Evolutionary conservation across 2,797 vertebrate species (phyloP).

Genomic region (Triplophysa bombifrons): DNA sequence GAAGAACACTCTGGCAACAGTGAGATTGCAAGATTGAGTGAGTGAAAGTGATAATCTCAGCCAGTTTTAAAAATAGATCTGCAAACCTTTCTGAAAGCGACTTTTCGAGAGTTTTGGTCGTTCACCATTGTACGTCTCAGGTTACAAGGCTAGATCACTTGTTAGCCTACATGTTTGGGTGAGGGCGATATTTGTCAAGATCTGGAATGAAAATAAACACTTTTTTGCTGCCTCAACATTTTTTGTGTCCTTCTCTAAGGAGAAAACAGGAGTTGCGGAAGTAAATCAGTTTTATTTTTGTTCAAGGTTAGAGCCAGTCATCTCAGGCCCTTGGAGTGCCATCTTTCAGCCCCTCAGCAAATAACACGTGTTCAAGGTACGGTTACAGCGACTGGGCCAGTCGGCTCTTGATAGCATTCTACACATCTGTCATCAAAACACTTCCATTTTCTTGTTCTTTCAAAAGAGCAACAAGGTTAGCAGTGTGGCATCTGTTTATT

Average conservation of each 20-base stretch:
- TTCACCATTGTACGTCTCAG: neutral
- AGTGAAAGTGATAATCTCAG: slow-evolving; percentile 44
- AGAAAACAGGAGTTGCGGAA: slow-evolving; percentile 62
- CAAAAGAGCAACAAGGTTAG: neutral
- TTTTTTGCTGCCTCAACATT: slow-evolving; percentile 62
- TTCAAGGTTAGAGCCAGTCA: slow-evolving; percentile 71
- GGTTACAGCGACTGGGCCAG: slow-evolving; percentile 63
- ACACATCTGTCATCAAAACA: slow-evolving; percentile 69
- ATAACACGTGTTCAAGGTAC: slow-evolving; percentile 78
- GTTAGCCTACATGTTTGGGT: slow-evolving; percentile 41
- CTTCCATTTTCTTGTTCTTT: slow-evolving; percentile 49
- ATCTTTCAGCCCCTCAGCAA: slow-evolving; percentile 81
- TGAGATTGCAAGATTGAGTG: slow-evolving; percentile 65
- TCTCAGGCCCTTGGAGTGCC: slow-evolving; percentile 75
- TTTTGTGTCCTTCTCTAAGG: slow-evolving; percentile 56
- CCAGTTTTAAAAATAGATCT: slow-evolving; percentile 32
- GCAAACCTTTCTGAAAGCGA: slow-evolving; percentile 10
- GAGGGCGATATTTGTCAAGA: slow-evolving; percentile 75
- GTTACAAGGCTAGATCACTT: slow-evolving; percentile 16
- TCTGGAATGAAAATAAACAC: slow-evolving; percentile 79
- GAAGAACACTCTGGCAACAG: slow-evolving; percentile 59
- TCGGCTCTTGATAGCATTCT: slow-evolving; percentile 69
- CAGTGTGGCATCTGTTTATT: neutral
- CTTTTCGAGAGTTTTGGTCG: neutral
- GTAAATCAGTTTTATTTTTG: slow-evolving; percentile 76